Evolutionary conservation across 2,113 vertebrate species (phyloP), one percentile per base, ranked within the genome.

Genomic region (Ictidomys tridecemlineatus): DNA sequence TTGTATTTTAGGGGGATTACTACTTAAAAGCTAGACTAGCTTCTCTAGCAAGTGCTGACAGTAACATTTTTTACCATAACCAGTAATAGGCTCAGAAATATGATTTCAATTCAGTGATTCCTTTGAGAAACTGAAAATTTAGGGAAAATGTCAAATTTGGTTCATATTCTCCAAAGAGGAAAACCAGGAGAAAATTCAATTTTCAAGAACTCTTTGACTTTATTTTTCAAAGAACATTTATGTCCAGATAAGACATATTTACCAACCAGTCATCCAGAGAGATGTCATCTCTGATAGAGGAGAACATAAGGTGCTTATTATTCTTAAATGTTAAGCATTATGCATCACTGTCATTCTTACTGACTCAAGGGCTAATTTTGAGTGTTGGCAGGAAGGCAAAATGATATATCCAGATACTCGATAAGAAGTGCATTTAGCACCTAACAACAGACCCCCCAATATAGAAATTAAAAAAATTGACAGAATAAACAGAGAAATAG

Each of bases 201-300:
- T 74, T 95, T 69, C 22, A 95, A 91, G 24, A 85, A 70, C 78
- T 95, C 37, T 74, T 89, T 96, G 34, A 72, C 20, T 97, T 98
- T 91, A 84, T 95, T 93, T 96, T 85, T 88, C 17, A 83, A 85
- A 96, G 28, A 0, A 28, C 63, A 93, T 97, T 85, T 97, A 63
- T 93, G 95, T 78, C n/a, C 94, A 95, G 76, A 97, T 91, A 91
- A 98, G 28, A 95, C n/a, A 96, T 97, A 95, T 95, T 96, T 97
- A 95, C 89, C 73, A 97, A 96, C 10, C 78, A 96, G 17, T 97
- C 94, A 93, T 89, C 93, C 20, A 42, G 53, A 97, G 34, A 96
- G 94, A n/a, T 96, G 70, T 85, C 97, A 96, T 97, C 73, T 96
- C 91, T 93, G 70, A 67, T 67, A 20, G 53, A 94, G 70, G 85